Base-by-base conservation (phyloP, 1,140 invertebrate species). In the Halesus radiatus region DNA sequence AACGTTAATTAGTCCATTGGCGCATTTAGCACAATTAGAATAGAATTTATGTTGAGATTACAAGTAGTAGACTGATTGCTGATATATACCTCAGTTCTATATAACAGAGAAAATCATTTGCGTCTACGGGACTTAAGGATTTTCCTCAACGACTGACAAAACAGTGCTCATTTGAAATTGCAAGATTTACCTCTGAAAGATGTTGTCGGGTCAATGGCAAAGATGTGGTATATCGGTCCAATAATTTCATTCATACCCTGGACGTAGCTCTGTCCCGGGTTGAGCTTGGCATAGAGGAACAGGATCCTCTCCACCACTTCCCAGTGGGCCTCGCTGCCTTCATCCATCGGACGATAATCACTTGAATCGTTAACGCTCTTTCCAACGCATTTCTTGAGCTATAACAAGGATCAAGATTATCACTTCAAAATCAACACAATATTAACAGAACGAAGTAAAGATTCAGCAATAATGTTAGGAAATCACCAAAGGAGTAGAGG, bases 221-320 rank as follows among this genome's bases (percentile, higher is more conserved):
- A 98, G 7, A 96, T 95, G 88, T 99, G 98, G 90, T 99, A 99
- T 84, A 99, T 98, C 20, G 98, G 98, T 0, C 98, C 98, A 78
- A 99, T 94, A 83, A 99, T 98, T 90, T 99, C 98, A 91, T 99
- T 99, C 98, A 99, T 99, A 79, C 98, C 98, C 89, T 99, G 98
- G 0, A 99, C 97, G 89, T 99, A 99, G 3, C 97, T 94, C 87
- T 99, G 97, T 0, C 98, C 98, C 4, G 98, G 97, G 92, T 99
- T 99, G 3, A 99, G 91, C 89, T 99, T 99, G 0, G 98, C 97
- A 88, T 99, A 99, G 4, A 99, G 91, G 87, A 99, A 99, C 26
- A 99, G 89, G 86, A 99, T 97, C 83, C 98, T 90, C 87, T 99
- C 97, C 0, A 99, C 95, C 8, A 99, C 97, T 90, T 99, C 98